phyloP scores from a whole-genome alignment of 23 tunicate species.

The Corella eumyota region DNA sequence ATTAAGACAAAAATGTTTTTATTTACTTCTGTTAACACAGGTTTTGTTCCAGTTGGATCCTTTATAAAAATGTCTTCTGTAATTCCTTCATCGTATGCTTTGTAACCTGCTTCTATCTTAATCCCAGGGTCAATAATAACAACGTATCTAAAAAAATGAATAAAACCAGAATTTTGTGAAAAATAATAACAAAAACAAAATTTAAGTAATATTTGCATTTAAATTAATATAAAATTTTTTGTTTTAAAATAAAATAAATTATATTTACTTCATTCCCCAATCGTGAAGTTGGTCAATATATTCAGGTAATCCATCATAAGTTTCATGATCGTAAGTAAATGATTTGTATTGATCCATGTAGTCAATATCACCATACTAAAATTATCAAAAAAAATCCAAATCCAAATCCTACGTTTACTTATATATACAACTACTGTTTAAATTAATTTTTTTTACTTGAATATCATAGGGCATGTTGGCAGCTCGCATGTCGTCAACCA shows the following conservation, averaged over 20 bases:
- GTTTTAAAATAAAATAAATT: not conserved
- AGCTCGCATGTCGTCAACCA: conserved; percentile 80
- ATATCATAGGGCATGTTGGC: conserved; percentile 92
- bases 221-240: too few relatives aligned
- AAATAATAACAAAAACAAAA: too few relatives aligned
- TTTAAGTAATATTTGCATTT: too few relatives aligned
- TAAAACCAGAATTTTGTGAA: too few relatives aligned
- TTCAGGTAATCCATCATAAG: conserved; percentile 67
- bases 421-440: too few relatives aligned
- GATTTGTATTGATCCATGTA: conserved; percentile 83
- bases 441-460: too few relatives aligned
- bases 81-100: conserved; percentile 68
- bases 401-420: not conserved
- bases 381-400: conserved; percentile 1
- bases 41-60: conserved; percentile 29
- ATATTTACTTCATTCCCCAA: conserved; percentile 64
- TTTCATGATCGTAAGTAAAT: conserved; percentile 66
- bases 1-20: too few relatives aligned
- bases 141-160: conserved; percentile 39
- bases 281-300: conserved; percentile 69
- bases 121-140: conserved; percentile 93
- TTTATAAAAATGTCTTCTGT: conserved; percentile 39
- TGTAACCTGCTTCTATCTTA: conserved; percentile 63
- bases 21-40: conserved; percentile 32
- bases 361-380: conserved; percentile 95